Percentiles rank a stretch among this genome's conserved stretches.
Conservation (phyloP, 2,888 invertebrate species). For the Alviniconcha strummeri region DNA sequence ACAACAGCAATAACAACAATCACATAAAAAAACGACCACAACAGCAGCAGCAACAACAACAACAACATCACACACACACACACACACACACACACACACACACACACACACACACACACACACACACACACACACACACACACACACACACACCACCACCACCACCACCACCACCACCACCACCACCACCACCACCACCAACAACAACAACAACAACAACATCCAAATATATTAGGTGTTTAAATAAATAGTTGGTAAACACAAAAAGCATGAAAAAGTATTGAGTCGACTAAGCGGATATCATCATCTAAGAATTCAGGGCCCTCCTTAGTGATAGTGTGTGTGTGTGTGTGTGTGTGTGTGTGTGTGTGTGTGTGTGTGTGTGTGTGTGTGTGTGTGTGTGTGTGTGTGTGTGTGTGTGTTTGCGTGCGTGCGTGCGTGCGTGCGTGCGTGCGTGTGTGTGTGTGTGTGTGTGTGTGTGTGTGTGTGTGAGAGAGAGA, state of each 20-base stretch:
- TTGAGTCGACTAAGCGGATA: background rate
- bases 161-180: background rate
- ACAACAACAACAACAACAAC: background rate
- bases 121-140: background rate
- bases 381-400: background rate
- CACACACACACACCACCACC: background rate
- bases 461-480: conserved; percentile 1
- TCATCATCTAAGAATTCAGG: background rate
- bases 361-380: background rate
- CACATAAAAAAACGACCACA: background rate
- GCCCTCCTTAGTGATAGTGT: background rate
- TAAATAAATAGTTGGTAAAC: background rate
- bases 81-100: background rate
- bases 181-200: background rate
- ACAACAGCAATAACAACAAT: background rate
- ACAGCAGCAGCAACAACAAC: too few species aligned
- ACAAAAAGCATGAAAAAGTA: background rate
- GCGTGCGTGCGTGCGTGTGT: background rate
- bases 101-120: background rate
- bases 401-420: conserved; percentile 1
- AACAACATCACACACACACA: background rate
- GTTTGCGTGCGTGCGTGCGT: background rate
- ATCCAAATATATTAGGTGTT: background rate
- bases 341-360: conserved; percentile 1
- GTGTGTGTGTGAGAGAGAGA: background rate